Percentiles rank a stretch among this genome's conserved stretches.
Conservation (phyloP, 2,113 vertebrate species). For the Mormyrus iriodes region DNA sequence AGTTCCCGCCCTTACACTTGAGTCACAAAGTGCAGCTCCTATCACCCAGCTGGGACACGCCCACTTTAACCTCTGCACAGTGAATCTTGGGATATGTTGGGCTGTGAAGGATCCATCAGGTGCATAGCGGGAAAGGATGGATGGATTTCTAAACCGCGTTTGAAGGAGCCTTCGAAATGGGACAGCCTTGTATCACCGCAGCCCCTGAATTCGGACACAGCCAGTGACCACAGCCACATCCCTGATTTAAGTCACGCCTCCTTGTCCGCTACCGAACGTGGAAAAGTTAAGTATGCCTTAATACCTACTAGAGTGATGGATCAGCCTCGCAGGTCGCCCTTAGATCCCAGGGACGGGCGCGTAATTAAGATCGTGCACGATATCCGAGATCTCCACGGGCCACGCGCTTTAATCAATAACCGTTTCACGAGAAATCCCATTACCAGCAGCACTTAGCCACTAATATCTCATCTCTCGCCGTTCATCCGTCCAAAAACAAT, state of each 20-base stretch:
- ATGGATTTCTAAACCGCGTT: not conserved
- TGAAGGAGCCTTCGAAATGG: not conserved
- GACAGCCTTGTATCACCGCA: not conserved
- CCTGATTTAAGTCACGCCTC: not conserved
- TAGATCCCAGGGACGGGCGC: not conserved
- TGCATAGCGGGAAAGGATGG: not conserved
- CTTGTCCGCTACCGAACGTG: not conserved
- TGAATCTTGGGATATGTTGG: not conserved
- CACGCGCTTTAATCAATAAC: slow-evolving; percentile 59
- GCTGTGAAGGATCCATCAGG: not conserved
- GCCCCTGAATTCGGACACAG: not conserved
- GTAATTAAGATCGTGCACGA: slow-evolving; percentile 61
- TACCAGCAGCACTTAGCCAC: slow-evolving; percentile 64
- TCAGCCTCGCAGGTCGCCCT: not conserved
- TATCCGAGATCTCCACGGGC: slow-evolving; percentile 54
- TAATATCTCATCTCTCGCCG: slow-evolving; percentile 67
- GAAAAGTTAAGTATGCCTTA: not conserved
- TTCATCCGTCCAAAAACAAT: slow-evolving; percentile 52
- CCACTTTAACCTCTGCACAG: not conserved
- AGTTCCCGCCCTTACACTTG: not conserved
- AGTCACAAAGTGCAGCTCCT: not conserved
- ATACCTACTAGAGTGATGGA: not conserved
- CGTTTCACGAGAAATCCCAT: slow-evolving; percentile 63
- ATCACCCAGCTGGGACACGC: not conserved
- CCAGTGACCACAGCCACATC: not conserved